Conservation (phyloP, 2,113 vertebrate species). For the Trematocara macrostoma region DNA sequence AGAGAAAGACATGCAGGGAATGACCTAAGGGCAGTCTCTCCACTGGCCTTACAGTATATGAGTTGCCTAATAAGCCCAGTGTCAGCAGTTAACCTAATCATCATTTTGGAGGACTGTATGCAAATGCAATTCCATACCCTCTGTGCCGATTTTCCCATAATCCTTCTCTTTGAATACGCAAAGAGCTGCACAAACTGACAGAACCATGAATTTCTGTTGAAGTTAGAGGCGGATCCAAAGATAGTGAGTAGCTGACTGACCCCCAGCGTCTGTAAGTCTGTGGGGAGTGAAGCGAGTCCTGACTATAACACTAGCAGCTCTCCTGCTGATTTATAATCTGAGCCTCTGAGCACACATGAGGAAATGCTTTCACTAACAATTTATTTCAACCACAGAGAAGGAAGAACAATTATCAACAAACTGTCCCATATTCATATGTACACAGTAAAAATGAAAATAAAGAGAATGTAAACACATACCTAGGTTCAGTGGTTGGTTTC, state of each 20-base stretch:
- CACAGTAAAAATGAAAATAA: background rate
- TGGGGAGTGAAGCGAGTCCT: background rate
- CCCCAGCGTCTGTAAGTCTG: background rate
- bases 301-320: background rate
- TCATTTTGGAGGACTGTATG: background rate
- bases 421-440: background rate
- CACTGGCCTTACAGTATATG: background rate
- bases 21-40: background rate
- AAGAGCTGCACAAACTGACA: background rate
- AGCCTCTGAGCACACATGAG: background rate
- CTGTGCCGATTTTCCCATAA: background rate
- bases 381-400: background rate
- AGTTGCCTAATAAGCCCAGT: background rate
- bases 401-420: background rate
- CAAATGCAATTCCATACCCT: background rate
- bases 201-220: background rate
- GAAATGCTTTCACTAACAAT: background rate
- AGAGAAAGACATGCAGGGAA: background rate
- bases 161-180: background rate
- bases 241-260: background rate
- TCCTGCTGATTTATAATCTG: background rate
- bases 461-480: background rate
- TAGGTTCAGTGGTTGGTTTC: background rate
- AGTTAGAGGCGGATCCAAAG: background rate
- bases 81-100: background rate